Percentiles rank a stretch among this genome's conserved stretches.
Evolutionary conservation across 2,888 invertebrate genomes (phyloP).

Genomic region (Nephrotoma guestfalica): DNA sequence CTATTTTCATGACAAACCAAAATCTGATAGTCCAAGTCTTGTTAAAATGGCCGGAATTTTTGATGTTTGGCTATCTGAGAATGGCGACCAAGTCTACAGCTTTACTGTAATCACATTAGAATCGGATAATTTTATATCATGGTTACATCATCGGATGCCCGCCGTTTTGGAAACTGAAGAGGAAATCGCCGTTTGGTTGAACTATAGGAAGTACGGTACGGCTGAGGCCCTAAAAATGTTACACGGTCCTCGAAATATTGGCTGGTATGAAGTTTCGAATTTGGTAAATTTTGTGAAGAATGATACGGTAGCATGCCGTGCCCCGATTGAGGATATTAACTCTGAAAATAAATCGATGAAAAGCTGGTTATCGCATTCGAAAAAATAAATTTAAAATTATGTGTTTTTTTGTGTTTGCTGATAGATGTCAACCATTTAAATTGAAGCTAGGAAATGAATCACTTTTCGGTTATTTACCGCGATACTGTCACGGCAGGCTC

Average conservation of each 20-base stretch:
- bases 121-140: constrained; percentile 47
- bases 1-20: constrained; percentile 45
- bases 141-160: constrained; percentile 70
- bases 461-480: too few species aligned
- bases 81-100: constrained; percentile 46
- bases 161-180: constrained; percentile 56
- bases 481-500: too few species aligned
- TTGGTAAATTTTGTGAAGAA: constrained; percentile 57
- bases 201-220: constrained; percentile 38
- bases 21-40: constrained; percentile 41
- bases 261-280: constrained; percentile 56
- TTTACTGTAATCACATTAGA: constrained; percentile 68
- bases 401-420: not conserved
- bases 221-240: constrained; percentile 35
- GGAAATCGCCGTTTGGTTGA: constrained; percentile 51
- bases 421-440: not conserved
- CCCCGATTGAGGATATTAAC: constrained; percentile 24
- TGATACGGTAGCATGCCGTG: constrained; percentile 45
- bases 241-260: constrained; percentile 36
- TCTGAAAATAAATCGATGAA: not conserved
- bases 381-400: not conserved
- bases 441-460: too few species aligned
- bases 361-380: not conserved
- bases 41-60: constrained; percentile 66
- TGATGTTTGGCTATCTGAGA: constrained; percentile 46